Evolutionary conservation across 2,797 vertebrate genomes (phyloP).

Genomic region (Tokudaia muenninki): DNA sequence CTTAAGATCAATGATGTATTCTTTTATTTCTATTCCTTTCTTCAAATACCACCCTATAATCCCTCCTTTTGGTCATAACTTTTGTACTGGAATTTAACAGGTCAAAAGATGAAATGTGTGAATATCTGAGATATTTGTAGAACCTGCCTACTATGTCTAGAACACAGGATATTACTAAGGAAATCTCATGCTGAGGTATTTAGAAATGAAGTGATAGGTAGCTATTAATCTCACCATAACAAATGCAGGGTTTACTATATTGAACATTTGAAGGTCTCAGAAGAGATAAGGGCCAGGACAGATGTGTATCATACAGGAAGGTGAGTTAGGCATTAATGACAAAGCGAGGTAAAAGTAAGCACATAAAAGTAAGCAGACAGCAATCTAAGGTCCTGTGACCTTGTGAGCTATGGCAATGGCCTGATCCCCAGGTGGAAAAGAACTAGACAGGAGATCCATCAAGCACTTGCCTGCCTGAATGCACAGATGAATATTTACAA

Average conservation of each 20-base stretch:
- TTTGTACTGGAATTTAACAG: neutral
- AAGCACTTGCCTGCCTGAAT: neutral
- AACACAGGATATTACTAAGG: constrained; percentile 16
- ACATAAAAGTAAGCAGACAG: neutral
- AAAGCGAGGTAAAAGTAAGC: neutral
- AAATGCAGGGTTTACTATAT: neutral
- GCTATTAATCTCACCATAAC: neutral
- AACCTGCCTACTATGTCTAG: neutral
- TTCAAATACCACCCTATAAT: neutral
- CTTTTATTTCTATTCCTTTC: neutral
- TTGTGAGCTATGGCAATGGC: neutral
- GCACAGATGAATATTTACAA: neutral
- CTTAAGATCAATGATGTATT: neutral
- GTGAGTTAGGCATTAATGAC: neutral
- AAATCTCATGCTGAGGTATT: constrained; percentile 13
- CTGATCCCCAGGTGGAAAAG: neutral
- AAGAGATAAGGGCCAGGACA: neutral
- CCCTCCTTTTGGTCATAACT: constrained; percentile 3
- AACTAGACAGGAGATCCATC: neutral
- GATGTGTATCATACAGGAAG: neutral
- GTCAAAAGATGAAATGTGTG: neutral
- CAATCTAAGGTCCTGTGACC: neutral
- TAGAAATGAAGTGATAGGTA: constrained; percentile 17
- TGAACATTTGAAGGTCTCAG: neutral
- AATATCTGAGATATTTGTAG: neutral